Evolutionary conservation across 2,113 vertebrate genomes (phyloP).

Genomic region (Puffinus mauretanicus): DNA sequence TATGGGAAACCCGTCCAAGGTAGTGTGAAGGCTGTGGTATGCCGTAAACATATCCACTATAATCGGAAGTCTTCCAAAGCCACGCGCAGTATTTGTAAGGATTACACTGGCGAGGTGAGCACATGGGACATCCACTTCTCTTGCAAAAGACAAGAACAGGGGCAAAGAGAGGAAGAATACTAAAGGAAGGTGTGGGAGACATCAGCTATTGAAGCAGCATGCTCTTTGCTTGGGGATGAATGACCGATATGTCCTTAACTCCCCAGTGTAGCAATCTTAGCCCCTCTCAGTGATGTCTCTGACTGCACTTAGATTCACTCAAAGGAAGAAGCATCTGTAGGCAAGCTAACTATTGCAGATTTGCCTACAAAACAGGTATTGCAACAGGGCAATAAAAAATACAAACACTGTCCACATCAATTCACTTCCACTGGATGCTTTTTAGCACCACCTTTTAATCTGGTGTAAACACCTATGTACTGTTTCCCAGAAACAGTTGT

Average conservation of each 20-base stretch:
- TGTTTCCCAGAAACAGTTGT: neutral
- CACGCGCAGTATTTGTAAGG: slow-evolving; percentile 3
- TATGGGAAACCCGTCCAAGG: slow-evolving; percentile 46
- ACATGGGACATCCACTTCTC: neutral
- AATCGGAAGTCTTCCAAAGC: neutral
- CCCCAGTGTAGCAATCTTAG: no score
- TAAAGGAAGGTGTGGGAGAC: neutral
- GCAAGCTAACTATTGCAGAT: neutral
- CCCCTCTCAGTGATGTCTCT: neutral
- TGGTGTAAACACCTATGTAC: neutral
- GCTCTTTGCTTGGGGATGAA: neutral
- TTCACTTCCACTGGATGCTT: neutral
- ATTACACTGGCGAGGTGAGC: slow-evolving; percentile 47
- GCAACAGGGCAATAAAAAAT: neutral
- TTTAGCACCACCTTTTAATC: neutral
- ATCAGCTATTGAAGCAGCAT: neutral
- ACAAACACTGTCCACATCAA: neutral
- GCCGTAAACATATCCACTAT: neutral
- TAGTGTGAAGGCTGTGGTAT: neutral
- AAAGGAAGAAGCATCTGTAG: neutral
- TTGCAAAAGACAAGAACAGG: neutral
- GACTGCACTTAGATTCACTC: neutral
- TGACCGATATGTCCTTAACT: neutral
- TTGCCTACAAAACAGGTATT: neutral
- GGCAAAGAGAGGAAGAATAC: neutral